Conservation (phyloP, 1,140 invertebrate species). For the Araneus ventricosus region DNA sequence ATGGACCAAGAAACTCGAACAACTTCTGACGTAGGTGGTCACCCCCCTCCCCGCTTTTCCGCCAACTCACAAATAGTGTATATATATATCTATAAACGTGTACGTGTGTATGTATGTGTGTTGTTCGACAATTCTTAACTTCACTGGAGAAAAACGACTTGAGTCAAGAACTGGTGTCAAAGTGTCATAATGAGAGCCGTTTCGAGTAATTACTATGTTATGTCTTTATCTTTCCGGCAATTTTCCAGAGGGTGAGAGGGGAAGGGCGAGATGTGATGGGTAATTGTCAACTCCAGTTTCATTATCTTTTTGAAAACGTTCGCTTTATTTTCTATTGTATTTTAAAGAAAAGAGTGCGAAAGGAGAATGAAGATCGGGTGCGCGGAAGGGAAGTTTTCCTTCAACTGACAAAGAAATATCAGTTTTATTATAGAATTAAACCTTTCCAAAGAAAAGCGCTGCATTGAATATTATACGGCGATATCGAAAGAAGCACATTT, state of each 20-base stretch:
- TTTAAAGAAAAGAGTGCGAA: neutral
- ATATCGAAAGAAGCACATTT: too few species aligned
- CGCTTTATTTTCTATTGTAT: neutral
- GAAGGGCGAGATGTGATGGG: neutral
- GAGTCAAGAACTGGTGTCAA: constrained; percentile 33
- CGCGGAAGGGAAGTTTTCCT: neutral
- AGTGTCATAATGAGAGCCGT: constrained; percentile 14
- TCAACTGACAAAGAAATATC: neutral
- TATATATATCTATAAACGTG: constrained; percentile 49
- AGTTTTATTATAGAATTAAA: too few species aligned
- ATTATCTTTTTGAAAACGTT: neutral
- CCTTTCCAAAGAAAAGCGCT: too few species aligned
- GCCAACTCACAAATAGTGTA: neutral
- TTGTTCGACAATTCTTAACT: neutral
- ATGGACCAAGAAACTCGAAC: constrained; percentile 56
- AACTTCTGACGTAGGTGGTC: constrained; percentile 44
- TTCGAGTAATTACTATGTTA: constrained; percentile 29
- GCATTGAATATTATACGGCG: too few species aligned
- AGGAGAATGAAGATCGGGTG: neutral
- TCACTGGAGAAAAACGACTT: constrained; percentile 24
- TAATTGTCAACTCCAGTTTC: constrained; percentile 26
- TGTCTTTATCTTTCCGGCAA: constrained; percentile 10
- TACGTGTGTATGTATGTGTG: neutral
- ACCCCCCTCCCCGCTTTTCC: neutral
- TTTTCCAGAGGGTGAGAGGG: neutral